A percentile compares a stretch with the other conserved stretches of the same genome.
phyloP scores from a whole-genome alignment of 2,113 vertebrate genomes.

The Amphiprion percula region DNA sequence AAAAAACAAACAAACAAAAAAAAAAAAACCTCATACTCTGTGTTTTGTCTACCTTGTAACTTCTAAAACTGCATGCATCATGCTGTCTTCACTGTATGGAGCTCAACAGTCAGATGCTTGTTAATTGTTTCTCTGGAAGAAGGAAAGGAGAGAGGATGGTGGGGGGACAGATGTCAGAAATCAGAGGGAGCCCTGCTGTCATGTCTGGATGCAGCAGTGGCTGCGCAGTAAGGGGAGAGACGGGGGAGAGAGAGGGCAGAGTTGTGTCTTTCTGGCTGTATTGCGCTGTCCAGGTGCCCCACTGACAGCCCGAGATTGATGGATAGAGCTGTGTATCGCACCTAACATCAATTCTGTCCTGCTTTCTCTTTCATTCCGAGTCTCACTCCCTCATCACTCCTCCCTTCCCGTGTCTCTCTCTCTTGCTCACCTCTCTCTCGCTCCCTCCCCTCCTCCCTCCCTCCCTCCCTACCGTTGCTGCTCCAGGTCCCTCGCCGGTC shows the following conservation, averaged over 20 bases:
- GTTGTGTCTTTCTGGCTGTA: conserved; percentile 53
- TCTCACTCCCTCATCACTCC: conserved; percentile 60
- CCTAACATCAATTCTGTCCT: conserved; percentile 77
- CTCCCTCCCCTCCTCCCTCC: conserved; percentile 22
- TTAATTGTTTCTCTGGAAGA: conserved; percentile 69
- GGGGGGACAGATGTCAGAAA: conserved; percentile 64
- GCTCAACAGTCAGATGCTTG: conserved; percentile 63
- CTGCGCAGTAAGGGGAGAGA: conserved; percentile 45
- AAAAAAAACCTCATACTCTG: too few relatives aligned
- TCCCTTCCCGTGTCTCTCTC: conserved; percentile 47
- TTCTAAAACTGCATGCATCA: conserved; percentile 52
- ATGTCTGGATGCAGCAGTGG: conserved; percentile 61
- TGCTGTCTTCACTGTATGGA: conserved; percentile 61
- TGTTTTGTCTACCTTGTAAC: conserved; percentile 20
- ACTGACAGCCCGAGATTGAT: conserved; percentile 69
- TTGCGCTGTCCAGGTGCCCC: conserved; percentile 51
- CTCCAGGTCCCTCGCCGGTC: conserved; percentile 64
- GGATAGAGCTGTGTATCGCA: conserved; percentile 67
- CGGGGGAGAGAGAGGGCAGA: conserved; percentile 23
- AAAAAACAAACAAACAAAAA: not conserved
- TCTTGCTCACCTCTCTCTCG: conserved; percentile 20
- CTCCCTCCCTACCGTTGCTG: conserved; percentile 34
- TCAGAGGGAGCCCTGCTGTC: conserved; percentile 68
- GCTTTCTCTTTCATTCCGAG: conserved; percentile 73
- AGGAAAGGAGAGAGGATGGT: conserved; percentile 2